These are phyloP conservation scores for Oxytorus armatus DNA, from an alignment of 2,888 invertebrate species.

Conservation along the genomic window DNA sequence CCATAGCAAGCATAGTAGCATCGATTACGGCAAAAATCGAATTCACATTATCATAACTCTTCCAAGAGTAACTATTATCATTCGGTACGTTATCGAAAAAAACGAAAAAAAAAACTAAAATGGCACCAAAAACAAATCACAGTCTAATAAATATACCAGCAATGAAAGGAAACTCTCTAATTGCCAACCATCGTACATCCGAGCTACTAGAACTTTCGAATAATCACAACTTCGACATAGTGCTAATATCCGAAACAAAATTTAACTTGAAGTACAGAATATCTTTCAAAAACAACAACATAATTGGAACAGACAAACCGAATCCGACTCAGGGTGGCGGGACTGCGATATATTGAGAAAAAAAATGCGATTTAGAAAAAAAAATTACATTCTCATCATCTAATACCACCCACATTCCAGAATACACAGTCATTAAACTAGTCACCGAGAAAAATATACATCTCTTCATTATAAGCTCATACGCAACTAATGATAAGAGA, in stretches of 20 bases:
- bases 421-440: slow-evolving; percentile 33
- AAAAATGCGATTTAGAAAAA: background rate
- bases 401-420: slow-evolving; percentile 12
- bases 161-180: slow-evolving; percentile 40
- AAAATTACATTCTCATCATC: background rate
- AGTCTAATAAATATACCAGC: slow-evolving; percentile 23
- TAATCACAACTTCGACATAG: slow-evolving; percentile 22
- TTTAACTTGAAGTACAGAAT: slow-evolving; percentile 13
- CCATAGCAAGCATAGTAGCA: background rate
- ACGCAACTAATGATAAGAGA: slow-evolving; percentile 10
- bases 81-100: no score
- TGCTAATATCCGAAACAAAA: slow-evolving; percentile 4
- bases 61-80: no score
- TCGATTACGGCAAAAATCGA: slow-evolving; percentile 15
- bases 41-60: no score
- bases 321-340: slow-evolving; percentile 37
- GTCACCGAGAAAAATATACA: background rate
- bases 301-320: slow-evolving; percentile 16
- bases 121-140: no score
- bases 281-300: background rate
- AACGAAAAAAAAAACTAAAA: no score
- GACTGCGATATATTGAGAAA: slow-evolving; percentile 26
- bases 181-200: slow-evolving; percentile 12
- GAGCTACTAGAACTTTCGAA: slow-evolving; percentile 18
- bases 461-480: slow-evolving; percentile 26